Percentiles rank a stretch among this genome's conserved stretches.
Conservation (phyloP, 2,113 vertebrate genomes). For the Sterna hirundo region DNA sequence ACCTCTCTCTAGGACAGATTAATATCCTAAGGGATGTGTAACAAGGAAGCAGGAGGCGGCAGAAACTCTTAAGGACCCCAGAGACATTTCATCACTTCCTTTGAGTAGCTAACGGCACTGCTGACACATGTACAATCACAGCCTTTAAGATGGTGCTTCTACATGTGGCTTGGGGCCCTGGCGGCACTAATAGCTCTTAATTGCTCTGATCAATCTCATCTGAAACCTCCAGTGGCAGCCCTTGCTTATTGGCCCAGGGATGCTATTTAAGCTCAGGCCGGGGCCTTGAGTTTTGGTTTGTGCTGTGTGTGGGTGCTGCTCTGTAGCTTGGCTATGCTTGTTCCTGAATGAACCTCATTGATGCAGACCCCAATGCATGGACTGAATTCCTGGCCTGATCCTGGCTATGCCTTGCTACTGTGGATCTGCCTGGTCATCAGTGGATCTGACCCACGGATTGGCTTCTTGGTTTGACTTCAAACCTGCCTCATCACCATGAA, state of each 20-base stretch:
- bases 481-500: not conserved
- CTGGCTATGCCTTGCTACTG: fast-evolving
- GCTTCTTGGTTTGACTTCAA: not conserved
- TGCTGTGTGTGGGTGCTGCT: fast-evolving
- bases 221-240: not conserved
- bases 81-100: not conserved
- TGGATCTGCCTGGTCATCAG: fast-evolving
- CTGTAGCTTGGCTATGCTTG: fast-evolving
- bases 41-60: not conserved
- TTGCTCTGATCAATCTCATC: not conserved
- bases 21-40: not conserved
- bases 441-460: not conserved
- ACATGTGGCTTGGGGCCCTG: fast-evolving
- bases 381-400: not conserved
- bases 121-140: not conserved
- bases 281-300: fast-evolving
- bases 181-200: not conserved
- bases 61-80: not conserved
- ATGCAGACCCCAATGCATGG: fast-evolving
- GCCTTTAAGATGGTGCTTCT: not conserved
- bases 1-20: not conserved
- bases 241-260: not conserved
- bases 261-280: not conserved
- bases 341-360: fast-evolving
- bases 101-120: not conserved